Conservation (phyloP, 2,888 invertebrate species). For the Lycaena phlaeas region DNA sequence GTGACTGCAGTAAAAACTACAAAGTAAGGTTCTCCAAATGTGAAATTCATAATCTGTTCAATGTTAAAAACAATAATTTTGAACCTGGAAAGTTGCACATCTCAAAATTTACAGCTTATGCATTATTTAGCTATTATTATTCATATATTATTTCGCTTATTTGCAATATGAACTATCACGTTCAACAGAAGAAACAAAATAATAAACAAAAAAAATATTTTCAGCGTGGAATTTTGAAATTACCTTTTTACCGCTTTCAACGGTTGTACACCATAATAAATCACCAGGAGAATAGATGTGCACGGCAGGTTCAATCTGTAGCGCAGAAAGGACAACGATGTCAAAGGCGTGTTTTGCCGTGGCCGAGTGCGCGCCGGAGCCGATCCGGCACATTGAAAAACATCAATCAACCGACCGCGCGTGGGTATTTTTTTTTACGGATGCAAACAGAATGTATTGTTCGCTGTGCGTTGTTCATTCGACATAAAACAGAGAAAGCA, state of each 20-base stretch:
- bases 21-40: too few relatives aligned
- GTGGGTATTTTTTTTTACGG: conserved; percentile 4
- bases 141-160: too few relatives aligned
- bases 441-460: conserved; percentile 10
- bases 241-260: background rate
- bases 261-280: background rate
- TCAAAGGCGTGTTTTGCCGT: conserved; percentile 7
- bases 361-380: conserved; percentile 1
- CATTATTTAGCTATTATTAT: too few relatives aligned
- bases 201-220: too few relatives aligned
- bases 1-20: too few relatives aligned
- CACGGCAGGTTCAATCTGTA: conserved; percentile 8
- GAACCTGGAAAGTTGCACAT: too few relatives aligned
- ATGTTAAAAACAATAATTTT: background rate
- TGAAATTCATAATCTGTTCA: too few relatives aligned
- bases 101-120: too few relatives aligned
- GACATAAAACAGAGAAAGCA: background rate
- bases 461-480: conserved; percentile 4
- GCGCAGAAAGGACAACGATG: conserved; percentile 7
- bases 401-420: conserved; percentile 11
- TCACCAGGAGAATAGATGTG: conserved; percentile 8
- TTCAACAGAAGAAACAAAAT: too few relatives aligned
- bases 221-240: too few relatives aligned
- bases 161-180: too few relatives aligned
- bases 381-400: conserved; percentile 9